These are phyloP conservation scores for Didymodactylos carnosus DNA, from an alignment of 2,888 invertebrate species.

Conservation along the genomic window DNA sequence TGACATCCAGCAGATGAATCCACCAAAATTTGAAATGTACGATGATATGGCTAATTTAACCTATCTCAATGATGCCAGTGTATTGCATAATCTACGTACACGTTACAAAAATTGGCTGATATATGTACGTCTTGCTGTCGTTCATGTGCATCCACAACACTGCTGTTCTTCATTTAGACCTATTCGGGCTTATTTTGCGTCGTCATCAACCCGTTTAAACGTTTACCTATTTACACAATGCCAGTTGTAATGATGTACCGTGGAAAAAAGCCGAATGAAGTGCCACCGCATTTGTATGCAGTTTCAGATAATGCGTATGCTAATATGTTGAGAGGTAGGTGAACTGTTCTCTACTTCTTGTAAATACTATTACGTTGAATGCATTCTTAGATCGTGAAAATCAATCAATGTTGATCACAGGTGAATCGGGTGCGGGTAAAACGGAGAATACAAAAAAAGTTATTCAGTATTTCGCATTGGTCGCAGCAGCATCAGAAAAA, in stretches of 20 bases:
- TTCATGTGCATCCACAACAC: not conserved
- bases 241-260: conserved; percentile 5
- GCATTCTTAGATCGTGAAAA: conserved; percentile 20
- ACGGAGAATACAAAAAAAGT: conserved; percentile 99
- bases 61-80: conserved; percentile 32
- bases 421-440: conserved; percentile 98
- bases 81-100: conserved; percentile 27
- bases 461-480: conserved; percentile 75
- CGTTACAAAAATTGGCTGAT: conserved; percentile 26
- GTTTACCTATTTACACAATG: conserved; percentile 7
- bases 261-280: conserved; percentile 8
- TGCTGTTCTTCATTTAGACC: not conserved
- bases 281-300: conserved; percentile 9
- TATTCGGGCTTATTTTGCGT: conserved; percentile 13
- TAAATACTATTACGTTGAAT: not conserved
- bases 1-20: conserved; percentile 30
- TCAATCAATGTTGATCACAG: conserved; percentile 36
- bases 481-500: conserved; percentile 54
- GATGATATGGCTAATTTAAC: conserved; percentile 34
- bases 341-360: conserved; percentile 39
- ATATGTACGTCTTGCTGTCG: conserved; percentile 18
- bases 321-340: conserved; percentile 42
- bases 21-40: conserved; percentile 31
- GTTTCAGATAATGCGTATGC: conserved; percentile 10
- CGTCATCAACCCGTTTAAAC: conserved; percentile 10